A percentile compares a stretch with the other conserved stretches of the same genome.
These are phyloP conservation scores for Montipora capitata DNA, from an alignment of 92 coral and sea anemone genomes.

Conservation along the genomic window DNA sequence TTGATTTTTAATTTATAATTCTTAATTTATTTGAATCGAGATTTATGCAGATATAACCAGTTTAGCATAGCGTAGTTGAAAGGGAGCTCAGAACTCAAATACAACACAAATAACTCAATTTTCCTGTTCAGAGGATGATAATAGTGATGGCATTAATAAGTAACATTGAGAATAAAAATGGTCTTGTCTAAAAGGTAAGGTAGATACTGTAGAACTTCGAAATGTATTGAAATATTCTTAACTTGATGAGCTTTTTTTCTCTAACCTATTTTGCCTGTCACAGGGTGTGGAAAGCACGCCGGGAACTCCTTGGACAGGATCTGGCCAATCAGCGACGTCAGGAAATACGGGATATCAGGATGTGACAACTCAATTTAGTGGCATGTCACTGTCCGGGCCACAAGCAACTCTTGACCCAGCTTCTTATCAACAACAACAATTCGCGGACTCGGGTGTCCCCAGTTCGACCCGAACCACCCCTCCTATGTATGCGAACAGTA, in stretches of 20 bases:
- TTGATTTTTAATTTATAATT: no score
- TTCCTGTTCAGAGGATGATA: no score
- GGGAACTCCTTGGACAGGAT: constrained; percentile 72
- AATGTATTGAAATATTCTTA: not conserved
- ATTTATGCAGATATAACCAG: no score
- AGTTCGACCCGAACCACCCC: constrained; percentile 84
- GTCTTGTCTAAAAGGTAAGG: no score
- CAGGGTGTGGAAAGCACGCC: constrained; percentile 79
- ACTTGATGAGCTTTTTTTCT: not conserved
- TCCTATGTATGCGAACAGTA: constrained; percentile 84
- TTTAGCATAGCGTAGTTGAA: no score
- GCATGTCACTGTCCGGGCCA: constrained; percentile 83
- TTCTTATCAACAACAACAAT: constrained; percentile 63
- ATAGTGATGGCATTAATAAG: no score
- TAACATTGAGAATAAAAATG: no score
- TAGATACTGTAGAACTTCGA: not conserved
- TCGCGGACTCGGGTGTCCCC: constrained; percentile 78
- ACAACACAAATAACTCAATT: no score
- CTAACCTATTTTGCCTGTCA: not conserved
- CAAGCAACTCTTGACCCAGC: constrained; percentile 78
- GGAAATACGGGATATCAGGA: constrained; percentile 83
- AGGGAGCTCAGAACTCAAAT: no score
- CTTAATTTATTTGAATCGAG: no score
- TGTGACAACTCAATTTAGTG: constrained; percentile 83
- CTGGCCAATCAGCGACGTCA: constrained; percentile 65